These are phyloP conservation scores for Ptilodon capucinus DNA, from an alignment of 2,888 invertebrate species.

Conservation along the genomic window DNA sequence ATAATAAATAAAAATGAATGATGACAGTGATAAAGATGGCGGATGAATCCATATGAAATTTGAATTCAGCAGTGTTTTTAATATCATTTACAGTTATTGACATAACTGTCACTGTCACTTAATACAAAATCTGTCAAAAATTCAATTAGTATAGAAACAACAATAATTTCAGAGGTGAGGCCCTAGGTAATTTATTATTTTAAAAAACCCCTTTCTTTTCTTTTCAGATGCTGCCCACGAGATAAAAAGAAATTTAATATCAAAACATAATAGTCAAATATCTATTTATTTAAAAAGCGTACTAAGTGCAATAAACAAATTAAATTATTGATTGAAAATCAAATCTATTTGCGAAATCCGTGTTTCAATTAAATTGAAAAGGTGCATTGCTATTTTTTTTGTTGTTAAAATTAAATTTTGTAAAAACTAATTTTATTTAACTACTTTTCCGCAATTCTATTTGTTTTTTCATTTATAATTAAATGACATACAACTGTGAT, in stretches of 20 bases:
- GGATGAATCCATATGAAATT: too few relatives aligned
- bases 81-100: too few relatives aligned
- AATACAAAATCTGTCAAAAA: too few relatives aligned
- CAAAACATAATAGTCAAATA: conserved; percentile 34
- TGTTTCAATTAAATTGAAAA: conserved; percentile 44
- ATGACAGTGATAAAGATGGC: too few relatives aligned
- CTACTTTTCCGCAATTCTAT: background rate
- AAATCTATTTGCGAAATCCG: conserved; percentile 33
- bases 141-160: too few relatives aligned
- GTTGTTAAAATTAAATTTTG: conserved; percentile 10
- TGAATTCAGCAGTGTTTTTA: too few relatives aligned
- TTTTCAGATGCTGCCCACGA: conserved; percentile 56
- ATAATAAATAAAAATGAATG: too few relatives aligned
- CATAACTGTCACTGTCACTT: too few relatives aligned
- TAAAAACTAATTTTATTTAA: background rate
- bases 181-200: too few relatives aligned
- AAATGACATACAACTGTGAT: conserved; percentile 10
- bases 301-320: conserved; percentile 61
- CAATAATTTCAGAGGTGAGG: too few relatives aligned
- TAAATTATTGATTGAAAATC: conserved; percentile 37
- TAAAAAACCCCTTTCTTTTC: too few relatives aligned
- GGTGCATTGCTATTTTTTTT: conserved; percentile 24
- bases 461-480: background rate
- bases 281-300: conserved; percentile 42
- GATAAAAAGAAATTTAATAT: conserved; percentile 28